Evolutionary conservation across 2,797 vertebrate species (phyloP), one percentile per base, ranked within the genome.

Genomic region (Urophycis tenuis): DNA sequence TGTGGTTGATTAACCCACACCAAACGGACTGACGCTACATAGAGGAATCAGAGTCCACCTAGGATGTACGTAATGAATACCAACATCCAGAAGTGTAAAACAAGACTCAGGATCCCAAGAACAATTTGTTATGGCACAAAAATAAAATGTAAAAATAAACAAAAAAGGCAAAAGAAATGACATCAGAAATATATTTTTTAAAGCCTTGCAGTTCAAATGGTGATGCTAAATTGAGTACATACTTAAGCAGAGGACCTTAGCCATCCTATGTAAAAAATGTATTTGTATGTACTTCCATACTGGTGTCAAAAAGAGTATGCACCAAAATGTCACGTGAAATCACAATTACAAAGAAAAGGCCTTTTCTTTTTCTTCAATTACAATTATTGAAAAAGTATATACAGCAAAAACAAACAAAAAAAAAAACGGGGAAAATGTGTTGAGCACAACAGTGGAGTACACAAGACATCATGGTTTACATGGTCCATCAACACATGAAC

Each of bases 251-350:
- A 84, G 53, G 69, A 81, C 77, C 31, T 74, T 60, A 78, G 32
- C 39, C 53, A 39, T 84, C 53, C 91, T 92, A 90, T 91, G 91
- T 91, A 90, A 91, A 93, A 92, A 91, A 90, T 90, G 82, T 92
- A 93, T 93, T 92, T 93, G 89, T 92, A 92, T 90, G 91, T 92
- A 92, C 87, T 92, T 92, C 92, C 89, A 92, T 91, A 93, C 86
- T 89, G 91, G 89, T 92, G 92, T 91, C 89, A 83, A 92, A 67
- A 92, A 91, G 85, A 87, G 86, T 90, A 91, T 88, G 84, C 87
- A 91, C 91, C 92, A 91, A 89, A 90, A 92, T 92, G 89, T 91
- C 88, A 93, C 90, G 90, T 85, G 74, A 85, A 92, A 88, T 88
- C 87, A 93, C 92, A 89, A 88, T 88, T 89, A 90, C 86, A 85